These are phyloP conservation scores for Manduca sexta DNA, from an alignment of 1,140 invertebrate genomes.

Conservation along the genomic window DNA sequence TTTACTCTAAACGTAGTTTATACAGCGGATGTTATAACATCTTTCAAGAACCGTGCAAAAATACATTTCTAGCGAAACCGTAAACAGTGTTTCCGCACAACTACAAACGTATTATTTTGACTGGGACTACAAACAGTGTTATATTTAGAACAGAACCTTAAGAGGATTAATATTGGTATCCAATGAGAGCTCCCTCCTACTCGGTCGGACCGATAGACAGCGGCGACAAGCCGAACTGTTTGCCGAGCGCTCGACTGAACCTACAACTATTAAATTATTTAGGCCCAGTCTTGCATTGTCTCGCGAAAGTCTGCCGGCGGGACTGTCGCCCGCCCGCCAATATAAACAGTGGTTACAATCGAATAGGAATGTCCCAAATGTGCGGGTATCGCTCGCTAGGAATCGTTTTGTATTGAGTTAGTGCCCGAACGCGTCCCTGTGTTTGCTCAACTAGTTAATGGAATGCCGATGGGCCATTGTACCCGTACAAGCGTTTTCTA, in stretches of 20 bases:
- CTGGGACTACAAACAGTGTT: too few species aligned
- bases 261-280: slow-evolving; percentile 65
- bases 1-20: too few species aligned
- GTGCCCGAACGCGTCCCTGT: slow-evolving; percentile 44
- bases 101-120: too few species aligned
- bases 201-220: too few species aligned
- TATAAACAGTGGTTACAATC: slow-evolving; percentile 63
- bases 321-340: slow-evolving; percentile 26
- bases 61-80: too few species aligned
- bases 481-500: slow-evolving; percentile 49
- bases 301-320: slow-evolving; percentile 40
- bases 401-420: slow-evolving; percentile 48
- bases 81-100: too few species aligned
- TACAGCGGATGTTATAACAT: too few species aligned
- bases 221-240: slow-evolving; percentile 23
- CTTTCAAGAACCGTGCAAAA: too few species aligned
- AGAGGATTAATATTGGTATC: too few species aligned
- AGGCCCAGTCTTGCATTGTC: slow-evolving; percentile 55
- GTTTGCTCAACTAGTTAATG: slow-evolving; percentile 66
- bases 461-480: slow-evolving; percentile 64
- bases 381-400: slow-evolving; percentile 35
- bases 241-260: slow-evolving; percentile 38
- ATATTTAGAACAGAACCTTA: too few species aligned
- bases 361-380: slow-evolving; percentile 44
- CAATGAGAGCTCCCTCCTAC: too few species aligned